Evolutionary conservation across 1,140 invertebrate genomes (phyloP).

Genomic region (Nasonia vitripennis): DNA sequence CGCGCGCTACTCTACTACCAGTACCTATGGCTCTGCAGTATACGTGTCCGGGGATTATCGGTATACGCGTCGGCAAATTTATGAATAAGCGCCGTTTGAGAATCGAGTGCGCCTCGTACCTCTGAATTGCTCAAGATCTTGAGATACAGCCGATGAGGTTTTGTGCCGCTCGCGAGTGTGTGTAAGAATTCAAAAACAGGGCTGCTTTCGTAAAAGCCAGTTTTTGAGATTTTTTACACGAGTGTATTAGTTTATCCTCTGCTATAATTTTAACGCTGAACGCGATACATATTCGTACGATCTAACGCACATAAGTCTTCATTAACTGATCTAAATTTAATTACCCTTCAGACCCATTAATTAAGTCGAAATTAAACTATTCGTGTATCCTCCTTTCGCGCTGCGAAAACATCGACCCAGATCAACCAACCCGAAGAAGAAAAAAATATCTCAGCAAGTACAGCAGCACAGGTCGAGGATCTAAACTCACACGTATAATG

Average conservation of each 20-base stretch:
- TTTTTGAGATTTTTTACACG: too few species aligned
- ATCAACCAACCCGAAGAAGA: neutral
- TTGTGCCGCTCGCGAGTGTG: too few species aligned
- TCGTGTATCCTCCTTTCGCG: neutral
- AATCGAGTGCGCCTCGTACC: neutral
- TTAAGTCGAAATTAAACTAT: neutral
- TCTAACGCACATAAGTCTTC: neutral
- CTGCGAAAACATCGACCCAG: neutral
- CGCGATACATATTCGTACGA: too few species aligned
- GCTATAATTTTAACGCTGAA: too few species aligned
- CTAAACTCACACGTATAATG: neutral
- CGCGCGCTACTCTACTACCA: neutral
- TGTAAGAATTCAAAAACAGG: too few species aligned
- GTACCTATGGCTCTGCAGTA: neutral
- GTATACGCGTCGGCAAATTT: neutral
- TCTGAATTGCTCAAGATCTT: too few species aligned
- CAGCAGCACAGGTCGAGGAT: too few species aligned
- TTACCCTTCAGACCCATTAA: neutral
- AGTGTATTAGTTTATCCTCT: too few species aligned
- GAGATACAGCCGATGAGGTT: too few species aligned
- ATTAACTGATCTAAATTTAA: neutral
- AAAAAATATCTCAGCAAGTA: neutral
- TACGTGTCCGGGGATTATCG: conserved; percentile 8
- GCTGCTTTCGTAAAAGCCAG: too few species aligned
- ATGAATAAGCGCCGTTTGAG: neutral